A percentile compares a stretch with the other conserved stretches of the same genome.
Evolutionary conservation across 2,888 invertebrate species (phyloP).

Genomic region (Neria commutata): DNA sequence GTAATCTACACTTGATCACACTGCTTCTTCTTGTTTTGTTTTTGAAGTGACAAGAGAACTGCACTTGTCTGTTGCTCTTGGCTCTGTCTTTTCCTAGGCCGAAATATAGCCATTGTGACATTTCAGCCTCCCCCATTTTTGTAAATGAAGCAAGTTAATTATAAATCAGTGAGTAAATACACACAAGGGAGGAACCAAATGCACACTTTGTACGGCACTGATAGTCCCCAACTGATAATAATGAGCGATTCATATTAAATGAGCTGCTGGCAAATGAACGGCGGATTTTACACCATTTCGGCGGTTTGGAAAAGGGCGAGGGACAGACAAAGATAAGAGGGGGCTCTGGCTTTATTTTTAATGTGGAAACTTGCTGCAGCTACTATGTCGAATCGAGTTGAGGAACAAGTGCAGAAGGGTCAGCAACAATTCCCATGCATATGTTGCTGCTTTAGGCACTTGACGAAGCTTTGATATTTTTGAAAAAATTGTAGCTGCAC

Average conservation of each 20-base stretch:
- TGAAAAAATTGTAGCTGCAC: no score
- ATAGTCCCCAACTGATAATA: not conserved
- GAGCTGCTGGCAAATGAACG: not conserved
- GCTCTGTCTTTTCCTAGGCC: not conserved
- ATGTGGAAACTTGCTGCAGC: no score
- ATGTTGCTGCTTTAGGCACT: no score
- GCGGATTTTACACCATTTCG: no score
- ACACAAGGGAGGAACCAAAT: not conserved
- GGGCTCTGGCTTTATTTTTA: no score
- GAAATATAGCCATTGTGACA: not conserved
- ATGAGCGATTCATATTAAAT: not conserved
- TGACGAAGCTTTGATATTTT: no score
- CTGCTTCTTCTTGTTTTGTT: not conserved
- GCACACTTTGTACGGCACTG: not conserved
- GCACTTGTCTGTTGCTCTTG: conserved; percentile 2
- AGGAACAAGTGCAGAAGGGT: no score
- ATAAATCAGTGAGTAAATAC: conserved; percentile 12
- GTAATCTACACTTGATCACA: conserved; percentile 26
- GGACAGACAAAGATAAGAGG: no score
- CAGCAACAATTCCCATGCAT: no score
- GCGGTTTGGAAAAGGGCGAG: no score
- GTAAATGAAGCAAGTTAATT: conserved; percentile 19
- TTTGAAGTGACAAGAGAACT: not conserved
- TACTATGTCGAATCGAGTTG: no score
- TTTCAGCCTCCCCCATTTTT: not conserved